phyloP scores from a whole-genome alignment of 2,797 vertebrate species.

The Rhinichthys osculus region DNA sequence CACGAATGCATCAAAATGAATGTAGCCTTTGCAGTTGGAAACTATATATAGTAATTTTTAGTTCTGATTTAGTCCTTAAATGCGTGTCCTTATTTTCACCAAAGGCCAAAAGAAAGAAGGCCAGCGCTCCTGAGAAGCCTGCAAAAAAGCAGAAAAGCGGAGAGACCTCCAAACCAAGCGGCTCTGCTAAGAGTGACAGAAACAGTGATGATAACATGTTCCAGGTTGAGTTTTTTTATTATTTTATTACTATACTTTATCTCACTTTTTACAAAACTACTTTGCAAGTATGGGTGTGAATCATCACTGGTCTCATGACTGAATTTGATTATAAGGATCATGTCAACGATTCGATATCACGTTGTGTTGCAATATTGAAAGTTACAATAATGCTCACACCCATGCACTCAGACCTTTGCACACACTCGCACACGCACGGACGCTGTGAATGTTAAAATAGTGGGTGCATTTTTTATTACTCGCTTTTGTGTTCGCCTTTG shows the following conservation, averaged over 20 bases:
- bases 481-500: no score
- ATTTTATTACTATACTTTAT: neutral
- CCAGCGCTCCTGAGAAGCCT: slow-evolving; percentile 84
- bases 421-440: no score
- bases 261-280: no score
- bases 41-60: neutral
- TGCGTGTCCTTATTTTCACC: slow-evolving; percentile 25
- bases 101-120: slow-evolving; percentile 94
- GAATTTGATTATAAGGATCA: no score
- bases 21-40: neutral
- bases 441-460: no score
- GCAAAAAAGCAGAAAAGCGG: slow-evolving; percentile 93
- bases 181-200: slow-evolving; percentile 84
- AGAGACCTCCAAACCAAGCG: slow-evolving; percentile 89
- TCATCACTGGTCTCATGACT: no score
- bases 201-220: slow-evolving; percentile 91
- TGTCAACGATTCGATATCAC: no score
- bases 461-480: no score
- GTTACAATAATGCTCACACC: no score
- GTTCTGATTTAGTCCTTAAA: neutral
- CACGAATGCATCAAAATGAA: neutral
- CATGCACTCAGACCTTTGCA: no score
- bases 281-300: neutral
- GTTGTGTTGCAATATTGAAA: no score
- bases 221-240: slow-evolving; percentile 79